phyloP scores from a whole-genome alignment of 2,797 vertebrate species.

The Myotis pilosus region DNA sequence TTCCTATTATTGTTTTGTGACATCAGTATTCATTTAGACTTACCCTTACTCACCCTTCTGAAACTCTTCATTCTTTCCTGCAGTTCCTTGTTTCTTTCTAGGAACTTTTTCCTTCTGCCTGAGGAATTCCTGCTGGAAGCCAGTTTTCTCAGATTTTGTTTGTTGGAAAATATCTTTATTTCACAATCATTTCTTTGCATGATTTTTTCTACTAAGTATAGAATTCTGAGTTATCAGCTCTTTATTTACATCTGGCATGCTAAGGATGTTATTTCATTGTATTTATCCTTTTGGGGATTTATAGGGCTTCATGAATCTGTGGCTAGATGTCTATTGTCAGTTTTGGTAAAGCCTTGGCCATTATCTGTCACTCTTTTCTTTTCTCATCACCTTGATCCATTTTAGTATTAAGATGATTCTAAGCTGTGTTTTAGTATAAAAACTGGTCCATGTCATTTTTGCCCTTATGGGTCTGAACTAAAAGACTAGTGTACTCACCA shows the following conservation, averaged over 20 bases:
- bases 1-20: background rate
- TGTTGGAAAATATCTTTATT: conserved; percentile 5
- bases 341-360: background rate
- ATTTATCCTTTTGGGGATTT: background rate
- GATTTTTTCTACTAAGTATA: background rate
- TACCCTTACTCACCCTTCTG: background rate
- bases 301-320: background rate
- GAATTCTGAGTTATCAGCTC: background rate
- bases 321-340: background rate
- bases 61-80: background rate
- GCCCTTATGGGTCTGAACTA: background rate
- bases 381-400: background rate
- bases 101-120: background rate
- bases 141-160: background rate
- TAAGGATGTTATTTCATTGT: background rate
- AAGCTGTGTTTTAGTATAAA: background rate
- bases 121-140: background rate
- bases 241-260: background rate
- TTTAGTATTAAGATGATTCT: background rate
- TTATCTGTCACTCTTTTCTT: background rate
- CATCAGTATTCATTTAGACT: background rate
- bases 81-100: background rate
- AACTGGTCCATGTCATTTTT: background rate
- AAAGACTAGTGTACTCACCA: background rate
- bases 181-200: background rate